Evolutionary conservation across 2,797 vertebrate genomes (phyloP).

Genomic region (Martes flavigula): DNA sequence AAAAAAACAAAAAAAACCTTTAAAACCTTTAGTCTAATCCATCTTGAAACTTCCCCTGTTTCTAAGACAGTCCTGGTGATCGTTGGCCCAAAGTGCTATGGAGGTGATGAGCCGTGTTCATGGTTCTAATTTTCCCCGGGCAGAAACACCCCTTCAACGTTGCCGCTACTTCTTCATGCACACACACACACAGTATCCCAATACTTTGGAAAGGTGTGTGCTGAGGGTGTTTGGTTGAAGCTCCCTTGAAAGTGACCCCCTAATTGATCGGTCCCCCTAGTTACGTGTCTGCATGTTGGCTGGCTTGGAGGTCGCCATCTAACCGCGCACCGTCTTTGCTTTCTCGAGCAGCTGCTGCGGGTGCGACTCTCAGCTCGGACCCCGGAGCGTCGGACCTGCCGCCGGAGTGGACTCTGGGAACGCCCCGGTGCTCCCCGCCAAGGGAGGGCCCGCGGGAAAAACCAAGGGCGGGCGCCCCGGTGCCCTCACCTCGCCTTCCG

Average conservation of each 20-base stretch:
- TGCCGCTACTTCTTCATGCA: not conserved
- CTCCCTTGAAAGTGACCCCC: not conserved
- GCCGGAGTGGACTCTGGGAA: not conserved
- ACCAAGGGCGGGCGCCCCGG: conserved; percentile 7
- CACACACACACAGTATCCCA: not conserved
- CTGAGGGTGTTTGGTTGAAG: not conserved
- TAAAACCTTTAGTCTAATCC: not conserved
- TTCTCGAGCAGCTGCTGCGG: conserved; percentile 70
- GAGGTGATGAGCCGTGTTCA: not conserved
- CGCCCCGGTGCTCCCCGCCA: not conserved
- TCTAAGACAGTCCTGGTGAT: too few species aligned
- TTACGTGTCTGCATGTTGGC: not conserved
- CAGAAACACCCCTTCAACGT: not conserved
- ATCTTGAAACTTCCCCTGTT: not conserved
- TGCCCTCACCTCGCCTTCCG: conserved; percentile 87
- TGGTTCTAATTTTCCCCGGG: rapidly evolving
- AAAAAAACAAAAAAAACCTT: too few species aligned
- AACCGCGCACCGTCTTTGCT: conserved; percentile 37
- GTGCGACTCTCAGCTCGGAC: conserved; percentile 63
- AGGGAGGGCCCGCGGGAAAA: conserved; percentile 52
- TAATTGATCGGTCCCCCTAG: not conserved
- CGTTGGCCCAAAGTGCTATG: not conserved
- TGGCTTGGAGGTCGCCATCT: conserved; percentile 7
- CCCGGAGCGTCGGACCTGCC: conserved; percentile 25
- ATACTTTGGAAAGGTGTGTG: not conserved